Percentiles rank a stretch among this genome's conserved stretches.
These are phyloP conservation scores for Psilopogon haemacephalus DNA, from an alignment of 2,113 vertebrate species.

Conservation along the genomic window DNA sequence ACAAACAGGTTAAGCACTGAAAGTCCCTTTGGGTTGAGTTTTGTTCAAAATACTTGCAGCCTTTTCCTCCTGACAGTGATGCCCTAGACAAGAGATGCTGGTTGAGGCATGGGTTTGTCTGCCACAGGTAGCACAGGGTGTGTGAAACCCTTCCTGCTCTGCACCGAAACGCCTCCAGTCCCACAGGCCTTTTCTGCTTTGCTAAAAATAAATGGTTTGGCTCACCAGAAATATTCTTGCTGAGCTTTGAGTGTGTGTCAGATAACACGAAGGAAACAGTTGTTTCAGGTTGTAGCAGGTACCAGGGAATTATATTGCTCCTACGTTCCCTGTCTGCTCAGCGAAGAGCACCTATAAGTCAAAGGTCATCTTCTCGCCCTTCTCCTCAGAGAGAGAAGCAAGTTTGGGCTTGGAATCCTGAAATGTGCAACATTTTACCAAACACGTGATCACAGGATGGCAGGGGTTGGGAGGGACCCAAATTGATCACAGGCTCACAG, in stretches of 20 bases:
- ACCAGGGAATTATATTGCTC: not conserved
- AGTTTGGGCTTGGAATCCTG: not conserved
- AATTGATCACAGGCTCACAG: too few relatives aligned
- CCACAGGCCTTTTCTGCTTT: not conserved
- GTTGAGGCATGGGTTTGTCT: not conserved
- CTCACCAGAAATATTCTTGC: not conserved
- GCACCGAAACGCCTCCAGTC: not conserved
- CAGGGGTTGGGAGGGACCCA: too few relatives aligned
- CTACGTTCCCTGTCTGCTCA: not conserved
- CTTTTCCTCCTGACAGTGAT: not conserved
- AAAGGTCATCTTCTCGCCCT: not conserved
- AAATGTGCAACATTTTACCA: not conserved
- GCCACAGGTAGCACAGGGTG: too few relatives aligned
- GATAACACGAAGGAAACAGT: not conserved
- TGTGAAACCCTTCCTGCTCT: not conserved
- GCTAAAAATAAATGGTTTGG: not conserved
- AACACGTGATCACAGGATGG: not conserved
- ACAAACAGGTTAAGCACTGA: not conserved
- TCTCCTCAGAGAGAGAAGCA: not conserved
- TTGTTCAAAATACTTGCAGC: not conserved
- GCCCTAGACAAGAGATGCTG: not conserved
- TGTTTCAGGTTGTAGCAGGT: not conserved
- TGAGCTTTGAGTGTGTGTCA: not conserved
- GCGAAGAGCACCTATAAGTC: not conserved
- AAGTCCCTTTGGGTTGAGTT: not conserved